Evolutionary conservation across 2,113 vertebrate genomes (phyloP), one percentile per base, ranked within the genome.

Genomic region (Tinamus guttatus): DNA sequence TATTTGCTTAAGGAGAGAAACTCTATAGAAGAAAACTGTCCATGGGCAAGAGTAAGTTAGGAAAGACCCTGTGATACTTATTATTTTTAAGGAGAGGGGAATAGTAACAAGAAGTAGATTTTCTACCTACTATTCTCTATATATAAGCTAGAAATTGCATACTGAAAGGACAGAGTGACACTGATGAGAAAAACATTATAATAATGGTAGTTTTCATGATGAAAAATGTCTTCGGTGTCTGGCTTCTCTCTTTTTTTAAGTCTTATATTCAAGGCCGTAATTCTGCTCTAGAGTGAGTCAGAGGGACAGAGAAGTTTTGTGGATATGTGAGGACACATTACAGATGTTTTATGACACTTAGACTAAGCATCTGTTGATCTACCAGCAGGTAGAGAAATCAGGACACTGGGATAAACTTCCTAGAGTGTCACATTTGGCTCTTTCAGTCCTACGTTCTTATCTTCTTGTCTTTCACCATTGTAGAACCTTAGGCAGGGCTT

Each of bases 351-450:
- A 60, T 43, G 54, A 21, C 78, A 64, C n/a, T 59, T 54, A 54
- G 16, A 43, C 21, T 59, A 59, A 88, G n/a, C 38, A 47, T 60
- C 30, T 49, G 7, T 25, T 80, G 30, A 49, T 82, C 22, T 13
- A 27, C 0, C 4, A 75, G 62, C 1, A 8, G 8, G 22, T 40
- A 5, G 1, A 6, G 8, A 76, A 76, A 59, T 11, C n/a, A 47
- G 5, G 2, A 8, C 3, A 0, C 5, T 34, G 16, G 25, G 19
- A 69, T 69, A 43, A 70, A 56, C 34, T 79, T 70, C 12, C 28
- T 40, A 27, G 18, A 34, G 8, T 34, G 43, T 49, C 30, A 59
- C n/a, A 25, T 0, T 0, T 28, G n/a, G 2, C 19, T 19, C 41
- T 63, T 63, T 59, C 54, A 16, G 47, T 75, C 62, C 41, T 11